Conservation (phyloP, 2,888 invertebrate genomes). For the Euproctis similis region DNA sequence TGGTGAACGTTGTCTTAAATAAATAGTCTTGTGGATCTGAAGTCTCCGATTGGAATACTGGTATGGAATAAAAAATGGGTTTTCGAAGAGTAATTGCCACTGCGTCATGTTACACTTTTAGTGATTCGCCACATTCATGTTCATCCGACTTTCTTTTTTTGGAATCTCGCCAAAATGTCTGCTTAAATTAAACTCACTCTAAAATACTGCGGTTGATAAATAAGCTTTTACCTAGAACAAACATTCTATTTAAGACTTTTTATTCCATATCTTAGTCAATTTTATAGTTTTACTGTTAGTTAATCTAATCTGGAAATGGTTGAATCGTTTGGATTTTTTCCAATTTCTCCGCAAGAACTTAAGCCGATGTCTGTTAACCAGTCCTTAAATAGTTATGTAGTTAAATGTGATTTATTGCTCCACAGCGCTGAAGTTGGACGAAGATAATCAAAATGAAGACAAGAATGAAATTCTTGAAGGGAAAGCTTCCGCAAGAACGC, state of each 20-base stretch:
- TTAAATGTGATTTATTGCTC: conserved; percentile 30
- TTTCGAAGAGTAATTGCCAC: no score
- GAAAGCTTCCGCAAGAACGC: conserved; percentile 80
- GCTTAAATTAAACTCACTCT: not conserved
- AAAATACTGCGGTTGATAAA: not conserved
- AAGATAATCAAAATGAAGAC: conserved; percentile 66
- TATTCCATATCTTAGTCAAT: no score
- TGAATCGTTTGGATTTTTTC: conserved; percentile 36
- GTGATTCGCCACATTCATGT: no score
- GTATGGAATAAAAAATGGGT: no score
- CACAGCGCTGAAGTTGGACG: conserved; percentile 76
- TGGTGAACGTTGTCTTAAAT: no score
- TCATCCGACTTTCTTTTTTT: conserved; percentile 3
- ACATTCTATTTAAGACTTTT: no score
- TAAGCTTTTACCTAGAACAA: not conserved
- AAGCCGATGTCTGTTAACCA: conserved; percentile 21
- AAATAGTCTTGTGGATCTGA: no score
- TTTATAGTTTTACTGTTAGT: conserved; percentile 23
- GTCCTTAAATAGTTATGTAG: conserved; percentile 14
- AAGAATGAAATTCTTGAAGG: conserved; percentile 62
- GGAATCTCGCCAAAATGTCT: conserved; percentile 11
- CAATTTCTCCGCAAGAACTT: conserved; percentile 37
- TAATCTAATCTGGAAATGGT: conserved; percentile 27
- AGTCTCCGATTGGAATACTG: no score
- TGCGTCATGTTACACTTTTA: no score